Conservation (phyloP, 2,888 invertebrate genomes). For the Apomyelois bistriatella region DNA sequence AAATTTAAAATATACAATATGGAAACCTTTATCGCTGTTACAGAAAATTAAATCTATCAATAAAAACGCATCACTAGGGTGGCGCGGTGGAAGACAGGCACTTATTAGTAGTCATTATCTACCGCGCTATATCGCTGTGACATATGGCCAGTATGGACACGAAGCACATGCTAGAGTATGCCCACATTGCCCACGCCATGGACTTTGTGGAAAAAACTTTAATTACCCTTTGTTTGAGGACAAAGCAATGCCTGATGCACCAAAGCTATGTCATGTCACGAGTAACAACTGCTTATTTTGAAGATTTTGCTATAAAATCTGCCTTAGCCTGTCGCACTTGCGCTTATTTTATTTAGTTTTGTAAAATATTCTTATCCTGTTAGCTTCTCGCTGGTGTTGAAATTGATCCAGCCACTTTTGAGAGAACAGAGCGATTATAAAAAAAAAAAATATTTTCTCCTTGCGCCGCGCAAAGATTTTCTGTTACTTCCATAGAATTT, state of each 20-base stretch:
- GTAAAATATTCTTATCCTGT: no score
- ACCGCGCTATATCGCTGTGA: slow-evolving; percentile 66
- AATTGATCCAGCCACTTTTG: no score
- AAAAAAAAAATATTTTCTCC: no score
- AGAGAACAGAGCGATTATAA: no score
- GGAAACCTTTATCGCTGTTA: background rate
- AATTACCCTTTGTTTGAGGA: slow-evolving; percentile 52
- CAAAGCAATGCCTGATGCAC: slow-evolving; percentile 2
- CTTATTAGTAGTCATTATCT: slow-evolving; percentile 77
- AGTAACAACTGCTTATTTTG: background rate
- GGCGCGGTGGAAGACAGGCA: slow-evolving; percentile 71
- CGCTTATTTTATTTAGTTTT: no score
- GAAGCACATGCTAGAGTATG: slow-evolving; percentile 56
- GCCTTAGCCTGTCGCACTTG: no score
- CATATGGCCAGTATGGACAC: slow-evolving; percentile 75
- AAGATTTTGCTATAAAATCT: background rate
- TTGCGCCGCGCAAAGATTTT: no score
- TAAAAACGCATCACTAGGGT: slow-evolving; percentile 43
- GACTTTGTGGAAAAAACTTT: slow-evolving; percentile 51
- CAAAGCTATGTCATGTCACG: slow-evolving; percentile 2
- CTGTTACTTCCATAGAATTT: no score
- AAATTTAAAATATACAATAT: no score
- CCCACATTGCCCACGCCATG: slow-evolving; percentile 56
- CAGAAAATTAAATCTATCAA: background rate
- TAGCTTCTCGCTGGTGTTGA: no score